Evolutionary conservation across 1,140 invertebrate species (phyloP).

Genomic region (Lucilia cuprina): DNA sequence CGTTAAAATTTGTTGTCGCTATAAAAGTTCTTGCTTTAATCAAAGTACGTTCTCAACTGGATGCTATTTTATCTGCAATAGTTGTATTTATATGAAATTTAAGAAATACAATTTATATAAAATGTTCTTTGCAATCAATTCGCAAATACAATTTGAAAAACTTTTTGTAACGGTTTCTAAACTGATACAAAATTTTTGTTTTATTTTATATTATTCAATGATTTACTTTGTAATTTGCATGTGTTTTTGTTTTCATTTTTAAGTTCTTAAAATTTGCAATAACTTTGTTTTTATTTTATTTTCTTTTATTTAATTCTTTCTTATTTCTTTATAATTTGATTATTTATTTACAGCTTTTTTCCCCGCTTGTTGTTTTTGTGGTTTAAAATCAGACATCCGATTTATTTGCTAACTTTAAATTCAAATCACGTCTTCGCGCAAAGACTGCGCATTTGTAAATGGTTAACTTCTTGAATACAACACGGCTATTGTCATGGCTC

Average conservation of each 20-base stretch:
- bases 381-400: slow-evolving; percentile 23
- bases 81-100: slow-evolving; percentile 23
- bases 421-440: slow-evolving; percentile 29
- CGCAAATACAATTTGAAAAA: background rate
- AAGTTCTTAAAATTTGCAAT: background rate
- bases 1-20: background rate
- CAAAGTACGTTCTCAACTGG: background rate
- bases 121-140: background rate
- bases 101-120: background rate
- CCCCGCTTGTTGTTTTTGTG: background rate
- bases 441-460: background rate
- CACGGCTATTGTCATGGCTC: background rate
- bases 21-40: background rate
- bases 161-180: slow-evolving; percentile 3
- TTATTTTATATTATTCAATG: background rate
- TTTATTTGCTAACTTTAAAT: slow-evolving; percentile 9
- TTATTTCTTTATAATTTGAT: background rate
- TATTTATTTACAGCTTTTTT: background rate
- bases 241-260: background rate
- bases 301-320: background rate
- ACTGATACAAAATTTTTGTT: background rate
- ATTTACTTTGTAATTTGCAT: background rate
- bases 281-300: background rate
- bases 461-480: background rate
- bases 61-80: background rate